Evolutionary conservation across 1,140 invertebrate genomes (phyloP), one percentile per base, ranked within the genome.

Genomic region (Rhyacophila brunnea): DNA sequence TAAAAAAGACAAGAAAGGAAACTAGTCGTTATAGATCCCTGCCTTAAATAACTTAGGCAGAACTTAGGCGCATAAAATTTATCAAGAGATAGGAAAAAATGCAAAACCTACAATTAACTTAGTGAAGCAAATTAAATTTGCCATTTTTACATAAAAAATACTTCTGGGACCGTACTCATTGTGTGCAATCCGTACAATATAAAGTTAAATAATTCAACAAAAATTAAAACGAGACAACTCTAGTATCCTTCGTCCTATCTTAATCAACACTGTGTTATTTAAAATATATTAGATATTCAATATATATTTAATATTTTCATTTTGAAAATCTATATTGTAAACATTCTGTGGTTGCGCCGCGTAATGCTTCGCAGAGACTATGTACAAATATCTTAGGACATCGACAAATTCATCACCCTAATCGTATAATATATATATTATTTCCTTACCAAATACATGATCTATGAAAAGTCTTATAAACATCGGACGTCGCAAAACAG

Each of bases 381-480:
- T 58, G 38, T 58, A 58, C 55, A 58, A 47, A 58, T 32, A 50
- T 23, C 47, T 43, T 48, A 42, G 51, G 45, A 19, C 54, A 45
- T 35, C 45, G 15, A 50, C 45, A 34, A 48, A 48, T 48, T 32
- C 44, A 56, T 54, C 28, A 38, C 45, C 32, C 28, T 32, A 46
- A 58, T 60, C 19, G 14, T 14, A 58, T 62, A 56, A 62, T 62
- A 62, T 59, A 59, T 59, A 28, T 65, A 65, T 65, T 60, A 49
- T 60, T 47, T 53, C 42, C 43, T 52, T 61, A 57, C 7, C 34
- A 49, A 45, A 58, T 60, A 65, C 54, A 58, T 60, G 53, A 60
- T 65, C 51, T 60, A 65, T 51, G 58, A 65, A 59, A 59, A 65
- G 62, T 65, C 62, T 65, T 65, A 65, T 65, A 32, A 42, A 65